Conservation (phyloP, 2,113 vertebrate genomes). For the Ptilorrhoa leucosticta region DNA sequence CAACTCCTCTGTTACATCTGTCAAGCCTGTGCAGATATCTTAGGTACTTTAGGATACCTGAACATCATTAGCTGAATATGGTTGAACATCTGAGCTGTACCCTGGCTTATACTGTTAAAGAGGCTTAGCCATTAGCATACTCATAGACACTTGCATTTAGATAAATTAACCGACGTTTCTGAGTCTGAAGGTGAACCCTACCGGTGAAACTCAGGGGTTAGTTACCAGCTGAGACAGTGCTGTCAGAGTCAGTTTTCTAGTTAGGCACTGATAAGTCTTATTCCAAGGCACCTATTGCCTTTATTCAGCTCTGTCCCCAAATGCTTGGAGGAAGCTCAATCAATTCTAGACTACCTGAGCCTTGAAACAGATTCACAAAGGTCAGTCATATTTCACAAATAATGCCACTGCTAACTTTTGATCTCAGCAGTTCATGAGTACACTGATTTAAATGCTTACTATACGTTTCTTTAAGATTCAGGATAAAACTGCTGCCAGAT, state of each 20-base stretch:
- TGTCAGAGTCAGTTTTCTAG: not conserved
- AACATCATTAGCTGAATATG: not conserved
- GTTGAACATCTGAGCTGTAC: not conserved
- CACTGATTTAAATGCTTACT: conserved; percentile 11
- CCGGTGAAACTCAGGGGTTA: not conserved
- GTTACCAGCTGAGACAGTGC: not conserved
- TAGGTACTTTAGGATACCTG: not conserved
- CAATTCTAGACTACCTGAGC: not conserved
- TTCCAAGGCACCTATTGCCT: not conserved
- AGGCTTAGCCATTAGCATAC: not conserved
- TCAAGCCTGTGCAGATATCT: not conserved
- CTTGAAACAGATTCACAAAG: not conserved
- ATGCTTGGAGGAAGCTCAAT: not conserved
- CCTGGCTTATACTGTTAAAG: not conserved
- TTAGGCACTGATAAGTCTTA: not conserved
- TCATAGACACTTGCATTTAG: not conserved
- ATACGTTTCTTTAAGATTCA: not conserved
- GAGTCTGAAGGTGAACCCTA: not conserved
- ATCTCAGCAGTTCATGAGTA: not conserved
- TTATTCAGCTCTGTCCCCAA: not conserved
- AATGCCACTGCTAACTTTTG: not conserved
- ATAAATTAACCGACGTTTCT: not conserved
- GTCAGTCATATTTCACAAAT: not conserved
- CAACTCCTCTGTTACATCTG: not conserved
- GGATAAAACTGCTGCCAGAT: conserved; percentile 16